Percentiles rank a stretch among this genome's conserved stretches.
phyloP scores from a whole-genome alignment of 2,888 invertebrate species.

The Neocrepidodera transversa region DNA sequence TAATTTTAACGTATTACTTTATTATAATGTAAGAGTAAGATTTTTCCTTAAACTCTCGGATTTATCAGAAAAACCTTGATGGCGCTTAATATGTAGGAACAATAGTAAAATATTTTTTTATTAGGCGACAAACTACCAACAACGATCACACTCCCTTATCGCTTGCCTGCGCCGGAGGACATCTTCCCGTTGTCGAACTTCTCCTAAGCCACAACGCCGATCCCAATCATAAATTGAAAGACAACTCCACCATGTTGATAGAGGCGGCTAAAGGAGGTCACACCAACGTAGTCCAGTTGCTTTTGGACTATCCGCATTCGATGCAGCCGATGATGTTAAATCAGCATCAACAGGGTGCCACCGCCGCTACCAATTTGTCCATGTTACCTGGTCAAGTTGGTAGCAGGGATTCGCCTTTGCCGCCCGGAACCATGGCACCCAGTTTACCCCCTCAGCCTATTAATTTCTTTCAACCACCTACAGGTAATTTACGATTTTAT shows the following conservation, averaged over 20 bases:
- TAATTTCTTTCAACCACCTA: slow-evolving; percentile 59
- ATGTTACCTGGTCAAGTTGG: slow-evolving; percentile 57
- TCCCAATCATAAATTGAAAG: slow-evolving; percentile 96
- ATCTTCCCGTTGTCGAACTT: slow-evolving; percentile 90
- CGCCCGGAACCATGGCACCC: slow-evolving; percentile 48
- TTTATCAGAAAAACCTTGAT: too few species aligned
- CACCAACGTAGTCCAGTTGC: slow-evolving; percentile 90
- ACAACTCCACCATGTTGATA: slow-evolving; percentile 97
- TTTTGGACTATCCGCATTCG: slow-evolving; percentile 93
- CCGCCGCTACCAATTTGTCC: slow-evolving; percentile 55
- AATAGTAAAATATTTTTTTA: neutral
- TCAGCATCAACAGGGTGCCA: slow-evolving; percentile 50
- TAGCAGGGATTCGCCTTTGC: slow-evolving; percentile 55
- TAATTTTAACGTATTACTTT: too few species aligned
- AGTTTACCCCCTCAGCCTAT: slow-evolving; percentile 55
- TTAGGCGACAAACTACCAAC: slow-evolving; percentile 79
- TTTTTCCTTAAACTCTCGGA: too few species aligned
- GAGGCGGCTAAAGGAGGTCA: slow-evolving; percentile 99
- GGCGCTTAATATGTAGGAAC: too few species aligned
- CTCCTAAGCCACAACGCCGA: slow-evolving; percentile 91
- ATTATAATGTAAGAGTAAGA: too few species aligned
- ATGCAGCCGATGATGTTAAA: slow-evolving; percentile 78
- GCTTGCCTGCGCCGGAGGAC: slow-evolving; percentile 95
- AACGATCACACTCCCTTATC: slow-evolving; percentile 98
- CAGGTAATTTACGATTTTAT: slow-evolving; percentile 47